phyloP scores from a whole-genome alignment of 2,113 vertebrate species.

The Ahaetulla prasina region DNA sequence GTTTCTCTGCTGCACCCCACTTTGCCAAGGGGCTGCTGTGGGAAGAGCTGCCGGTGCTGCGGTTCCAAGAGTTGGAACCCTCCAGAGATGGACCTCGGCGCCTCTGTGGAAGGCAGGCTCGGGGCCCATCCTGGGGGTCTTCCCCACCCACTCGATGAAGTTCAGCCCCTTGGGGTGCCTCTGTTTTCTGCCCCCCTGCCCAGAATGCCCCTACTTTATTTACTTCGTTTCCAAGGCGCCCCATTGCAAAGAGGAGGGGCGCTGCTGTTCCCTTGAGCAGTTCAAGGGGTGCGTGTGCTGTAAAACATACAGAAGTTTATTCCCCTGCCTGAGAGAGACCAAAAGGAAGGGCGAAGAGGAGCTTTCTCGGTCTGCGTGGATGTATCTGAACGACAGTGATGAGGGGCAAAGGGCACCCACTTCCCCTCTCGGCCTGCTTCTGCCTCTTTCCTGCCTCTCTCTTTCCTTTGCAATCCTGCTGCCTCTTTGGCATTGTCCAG shows the following conservation, averaged over 20 bases:
- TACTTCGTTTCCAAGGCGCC: neutral
- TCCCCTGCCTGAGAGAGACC: neutral
- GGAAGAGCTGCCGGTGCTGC: neutral
- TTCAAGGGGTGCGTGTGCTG: neutral
- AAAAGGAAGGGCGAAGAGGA: neutral
- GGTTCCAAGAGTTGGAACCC: neutral
- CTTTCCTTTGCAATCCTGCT: neutral
- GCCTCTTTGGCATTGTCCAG: neutral
- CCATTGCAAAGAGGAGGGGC: neutral
- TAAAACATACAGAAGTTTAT: neutral
- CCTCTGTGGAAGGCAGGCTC: neutral
- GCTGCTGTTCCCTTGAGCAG: neutral
- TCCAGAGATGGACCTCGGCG: neutral
- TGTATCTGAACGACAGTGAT: neutral
- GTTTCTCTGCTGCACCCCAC: neutral
- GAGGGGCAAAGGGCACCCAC: neutral
- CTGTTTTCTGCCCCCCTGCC: neutral
- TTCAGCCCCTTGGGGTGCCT: neutral
- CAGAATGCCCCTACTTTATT: neutral
- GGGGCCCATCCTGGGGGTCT: neutral
- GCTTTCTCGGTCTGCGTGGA: neutral
- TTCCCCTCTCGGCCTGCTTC: neutral
- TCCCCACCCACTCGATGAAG: neutral
- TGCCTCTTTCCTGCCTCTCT: neutral
- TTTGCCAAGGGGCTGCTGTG: neutral